These are phyloP conservation scores for Athene cunicularia DNA, from an alignment of 2,113 vertebrate genomes.

Conservation along the genomic window DNA sequence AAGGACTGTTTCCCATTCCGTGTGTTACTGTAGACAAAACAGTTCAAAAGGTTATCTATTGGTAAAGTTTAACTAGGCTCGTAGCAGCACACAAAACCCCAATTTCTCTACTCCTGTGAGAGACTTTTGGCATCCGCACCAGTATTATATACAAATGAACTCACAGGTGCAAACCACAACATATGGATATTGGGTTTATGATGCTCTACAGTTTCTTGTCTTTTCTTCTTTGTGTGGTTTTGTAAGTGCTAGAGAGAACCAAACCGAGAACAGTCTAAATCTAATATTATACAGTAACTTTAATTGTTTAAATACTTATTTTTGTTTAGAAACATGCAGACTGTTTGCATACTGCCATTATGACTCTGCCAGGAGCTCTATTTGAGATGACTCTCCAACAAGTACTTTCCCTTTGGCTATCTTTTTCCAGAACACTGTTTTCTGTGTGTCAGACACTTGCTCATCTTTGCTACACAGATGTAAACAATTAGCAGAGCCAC, in stretches of 20 bases:
- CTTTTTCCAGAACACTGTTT: neutral
- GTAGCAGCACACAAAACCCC: neutral
- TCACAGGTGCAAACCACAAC: neutral
- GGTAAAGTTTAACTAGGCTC: neutral
- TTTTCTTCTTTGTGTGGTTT: neutral
- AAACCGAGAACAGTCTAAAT: neutral
- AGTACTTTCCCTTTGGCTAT: neutral
- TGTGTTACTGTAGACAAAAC: neutral
- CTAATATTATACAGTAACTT: neutral
- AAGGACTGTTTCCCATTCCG: neutral
- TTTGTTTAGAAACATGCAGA: neutral
- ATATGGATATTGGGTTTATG: neutral
- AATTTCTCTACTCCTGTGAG: neutral
- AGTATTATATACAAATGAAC: neutral
- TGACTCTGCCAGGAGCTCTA: neutral
- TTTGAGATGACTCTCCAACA: neutral
- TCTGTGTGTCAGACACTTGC: neutral
- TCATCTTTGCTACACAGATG: neutral
- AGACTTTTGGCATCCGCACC: neutral
- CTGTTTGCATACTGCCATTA: neutral
- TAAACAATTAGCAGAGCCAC: neutral
- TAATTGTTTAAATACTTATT: neutral
- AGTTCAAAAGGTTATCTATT: neutral
- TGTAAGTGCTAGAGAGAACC: neutral
- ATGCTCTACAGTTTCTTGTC: neutral